Conservation (phyloP, 2,113 vertebrate species). For the Charina bottae region DNA sequence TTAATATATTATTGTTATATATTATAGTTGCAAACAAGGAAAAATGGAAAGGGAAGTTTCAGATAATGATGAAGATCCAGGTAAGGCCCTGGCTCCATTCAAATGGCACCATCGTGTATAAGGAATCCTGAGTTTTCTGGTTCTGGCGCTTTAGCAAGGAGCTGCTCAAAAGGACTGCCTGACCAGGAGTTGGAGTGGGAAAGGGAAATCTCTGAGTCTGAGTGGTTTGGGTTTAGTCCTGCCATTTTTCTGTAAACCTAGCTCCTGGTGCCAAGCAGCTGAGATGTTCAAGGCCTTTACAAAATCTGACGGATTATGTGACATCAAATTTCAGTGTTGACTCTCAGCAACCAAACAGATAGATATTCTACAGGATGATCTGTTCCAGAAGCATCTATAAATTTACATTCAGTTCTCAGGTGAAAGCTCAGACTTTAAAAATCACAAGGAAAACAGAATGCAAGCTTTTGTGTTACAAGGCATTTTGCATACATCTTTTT, state of each 20-base stretch:
- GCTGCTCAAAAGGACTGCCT: neutral
- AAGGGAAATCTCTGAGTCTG: neutral
- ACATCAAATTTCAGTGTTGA: neutral
- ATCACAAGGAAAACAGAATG: neutral
- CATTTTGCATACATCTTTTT: neutral
- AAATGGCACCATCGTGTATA: neutral
- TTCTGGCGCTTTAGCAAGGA: neutral
- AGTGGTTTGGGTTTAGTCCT: neutral
- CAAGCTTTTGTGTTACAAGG: neutral
- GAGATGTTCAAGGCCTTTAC: neutral
- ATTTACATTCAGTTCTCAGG: neutral
- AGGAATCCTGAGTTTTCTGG: neutral
- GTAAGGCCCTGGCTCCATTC: neutral
- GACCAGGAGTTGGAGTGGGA: neutral
- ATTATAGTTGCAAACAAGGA: neutral
- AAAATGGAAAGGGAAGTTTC: neutral
- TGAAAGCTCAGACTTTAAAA: constrained; percentile 1
- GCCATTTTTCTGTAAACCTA: constrained; percentile 1
- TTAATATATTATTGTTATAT: neutral
- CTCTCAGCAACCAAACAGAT: neutral
- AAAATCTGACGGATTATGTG: neutral
- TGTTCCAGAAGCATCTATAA: neutral
- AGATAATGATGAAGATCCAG: neutral
- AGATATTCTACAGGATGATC: neutral
- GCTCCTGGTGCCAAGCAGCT: neutral